These are phyloP conservation scores for Parelbella ahira DNA, from an alignment of 2,888 invertebrate genomes.

Conservation along the genomic window DNA sequence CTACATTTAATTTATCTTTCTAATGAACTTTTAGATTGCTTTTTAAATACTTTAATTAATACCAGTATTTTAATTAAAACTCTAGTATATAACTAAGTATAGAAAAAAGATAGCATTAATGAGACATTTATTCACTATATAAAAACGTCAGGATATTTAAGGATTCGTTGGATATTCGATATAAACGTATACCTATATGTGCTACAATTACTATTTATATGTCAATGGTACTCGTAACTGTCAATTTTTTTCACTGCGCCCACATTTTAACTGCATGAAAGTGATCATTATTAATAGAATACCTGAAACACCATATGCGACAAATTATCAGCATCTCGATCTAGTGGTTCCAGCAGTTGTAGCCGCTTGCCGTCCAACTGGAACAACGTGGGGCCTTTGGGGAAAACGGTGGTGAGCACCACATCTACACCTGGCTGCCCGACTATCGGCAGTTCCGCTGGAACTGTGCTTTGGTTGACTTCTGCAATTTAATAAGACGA, in stretches of 20 bases:
- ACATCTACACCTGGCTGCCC: constrained; percentile 91
- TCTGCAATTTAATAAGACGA: constrained; percentile 70
- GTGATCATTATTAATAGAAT: too few relatives aligned
- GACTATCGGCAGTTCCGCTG: constrained; percentile 89
- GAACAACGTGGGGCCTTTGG: constrained; percentile 89
- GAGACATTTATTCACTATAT: too few relatives aligned
- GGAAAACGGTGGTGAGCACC: constrained; percentile 88
- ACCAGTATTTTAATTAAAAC: too few relatives aligned
- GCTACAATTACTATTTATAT: too few relatives aligned
- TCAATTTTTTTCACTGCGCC: too few relatives aligned
- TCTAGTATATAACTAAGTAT: too few relatives aligned
- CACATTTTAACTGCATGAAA: too few relatives aligned
- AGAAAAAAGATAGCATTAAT: too few relatives aligned
- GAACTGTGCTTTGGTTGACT: constrained; percentile 90
- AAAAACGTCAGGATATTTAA: too few relatives aligned
- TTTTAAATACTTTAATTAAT: neutral
- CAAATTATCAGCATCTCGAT: constrained; percentile 91
- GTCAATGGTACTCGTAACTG: too few relatives aligned
- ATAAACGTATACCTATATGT: too few relatives aligned
- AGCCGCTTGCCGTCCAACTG: constrained; percentile 90
- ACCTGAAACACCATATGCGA: constrained; percentile 95
- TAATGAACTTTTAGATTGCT: constrained; percentile 18
- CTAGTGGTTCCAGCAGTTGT: constrained; percentile 88
- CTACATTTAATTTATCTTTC: constrained; percentile 3
- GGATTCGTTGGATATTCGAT: too few relatives aligned